Percentiles rank a stretch among this genome's conserved stretches.
Conservation (phyloP, 1,140 invertebrate species). For the Brachionus calyciflorus region DNA sequence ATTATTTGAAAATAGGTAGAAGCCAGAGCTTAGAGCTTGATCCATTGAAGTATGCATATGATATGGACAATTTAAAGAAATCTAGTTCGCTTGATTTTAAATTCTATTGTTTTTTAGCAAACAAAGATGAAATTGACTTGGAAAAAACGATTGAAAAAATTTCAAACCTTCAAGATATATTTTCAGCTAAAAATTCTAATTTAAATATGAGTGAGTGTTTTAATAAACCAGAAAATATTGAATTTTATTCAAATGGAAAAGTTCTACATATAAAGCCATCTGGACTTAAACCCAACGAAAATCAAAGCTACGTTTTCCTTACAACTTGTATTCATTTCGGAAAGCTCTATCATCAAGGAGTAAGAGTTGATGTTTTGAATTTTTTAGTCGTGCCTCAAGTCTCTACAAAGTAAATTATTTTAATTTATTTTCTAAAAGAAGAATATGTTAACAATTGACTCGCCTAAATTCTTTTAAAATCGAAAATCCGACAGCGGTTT, state of each 20-base stretch:
- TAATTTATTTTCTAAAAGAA: too few species aligned
- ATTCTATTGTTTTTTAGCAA: not conserved
- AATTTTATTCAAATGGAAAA: not conserved
- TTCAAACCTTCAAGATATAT: not conserved
- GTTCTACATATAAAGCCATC: not conserved
- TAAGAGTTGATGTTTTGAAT: too few species aligned
- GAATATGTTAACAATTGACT: too few species aligned
- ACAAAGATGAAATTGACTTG: too few species aligned
- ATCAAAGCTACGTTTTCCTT: not conserved
- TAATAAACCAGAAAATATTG: not conserved
- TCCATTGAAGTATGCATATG: slow-evolving; percentile 1
- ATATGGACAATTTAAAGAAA: not conserved
- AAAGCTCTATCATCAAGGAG: too few species aligned
- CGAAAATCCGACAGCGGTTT: too few species aligned
- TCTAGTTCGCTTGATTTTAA: not conserved
- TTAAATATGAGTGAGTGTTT: not conserved
- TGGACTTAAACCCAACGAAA: not conserved
- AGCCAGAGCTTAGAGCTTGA: not conserved
- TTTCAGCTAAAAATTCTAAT: not conserved
- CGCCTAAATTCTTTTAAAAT: too few species aligned
- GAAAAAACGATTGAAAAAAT: not conserved
- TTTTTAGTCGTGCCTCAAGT: too few species aligned
- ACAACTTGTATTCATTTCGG: too few species aligned
- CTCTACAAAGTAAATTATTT: too few species aligned
- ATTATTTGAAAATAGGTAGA: not conserved